phyloP scores from a whole-genome alignment of 30 jellyfish, hydroid and myxozoan genomes.

The Rhopilema esculentum region DNA sequence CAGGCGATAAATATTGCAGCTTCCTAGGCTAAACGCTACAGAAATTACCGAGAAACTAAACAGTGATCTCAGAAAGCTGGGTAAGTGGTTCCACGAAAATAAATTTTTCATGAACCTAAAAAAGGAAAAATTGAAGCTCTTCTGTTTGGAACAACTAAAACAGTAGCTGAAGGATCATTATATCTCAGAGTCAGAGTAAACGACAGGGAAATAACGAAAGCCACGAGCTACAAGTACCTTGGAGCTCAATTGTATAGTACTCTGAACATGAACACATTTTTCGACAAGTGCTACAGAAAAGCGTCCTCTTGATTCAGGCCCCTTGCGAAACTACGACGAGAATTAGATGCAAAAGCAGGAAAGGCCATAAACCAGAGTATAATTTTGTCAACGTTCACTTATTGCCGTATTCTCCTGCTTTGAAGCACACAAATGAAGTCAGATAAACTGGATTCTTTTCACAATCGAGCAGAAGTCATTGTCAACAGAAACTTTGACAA shows the following conservation, averaged over 20 bases:
- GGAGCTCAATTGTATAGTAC: too few relatives aligned
- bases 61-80: conserved; percentile 58
- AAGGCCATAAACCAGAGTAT: conserved; percentile 23
- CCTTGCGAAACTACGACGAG: conserved; percentile 38
- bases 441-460: conserved; percentile 37
- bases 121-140: conserved; percentile 69
- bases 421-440: conserved; percentile 11
- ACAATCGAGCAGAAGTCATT: conserved; percentile 32
- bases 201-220: conserved; percentile 8
- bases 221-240: not conserved
- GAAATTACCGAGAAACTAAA: conserved; percentile 49
- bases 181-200: conserved; percentile 31
- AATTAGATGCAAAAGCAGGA: conserved; percentile 11
- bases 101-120: conserved; percentile 60
- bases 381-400: conserved; percentile 36
- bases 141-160: conserved; percentile 59
- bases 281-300: too few relatives aligned
- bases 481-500: conserved; percentile 49
- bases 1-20: conserved; percentile 45
- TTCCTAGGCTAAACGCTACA: conserved; percentile 54
- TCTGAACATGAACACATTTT: too few relatives aligned
- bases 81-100: conserved; percentile 55
- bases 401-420: conserved; percentile 58
- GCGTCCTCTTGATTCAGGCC: too few relatives aligned
- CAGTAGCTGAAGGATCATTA: conserved; percentile 43